Base-by-base conservation (phyloP, 2,888 invertebrate genomes). In the Sphaeridia pumilis region DNA sequence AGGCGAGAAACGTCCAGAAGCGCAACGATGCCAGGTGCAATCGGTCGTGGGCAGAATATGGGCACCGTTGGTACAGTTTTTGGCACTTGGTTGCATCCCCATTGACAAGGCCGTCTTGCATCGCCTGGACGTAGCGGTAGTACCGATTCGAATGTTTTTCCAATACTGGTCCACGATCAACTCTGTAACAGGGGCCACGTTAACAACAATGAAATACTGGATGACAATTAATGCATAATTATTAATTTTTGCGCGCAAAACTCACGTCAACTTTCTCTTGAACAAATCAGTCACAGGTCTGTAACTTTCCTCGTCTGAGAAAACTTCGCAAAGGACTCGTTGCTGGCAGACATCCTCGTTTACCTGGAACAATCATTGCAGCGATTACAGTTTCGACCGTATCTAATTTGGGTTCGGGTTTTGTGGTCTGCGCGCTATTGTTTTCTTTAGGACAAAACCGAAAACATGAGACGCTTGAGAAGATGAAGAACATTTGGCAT, bases 1-100 rank as follows among this genome's bases (percentile, higher is more conserved):
- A 61, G 10, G 65, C 61, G 36, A 67, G 61, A 53, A 64, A 66
- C 54, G 66, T 65, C 67, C 67, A 67, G 49, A 67, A 66, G 52
- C 65, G 64, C 10, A 67, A 59, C 20, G 66, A 66, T 21, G 66
- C 64, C 64, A 67, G 66, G 56, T 67, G 66, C 20, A 67, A 51
- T 45, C 66, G 54, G 26, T 66, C 64, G 35, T 62, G 44, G 4
- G 66, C 63, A 0, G 65, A 58, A 55, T 65, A 61, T 12, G 66
- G 66, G 35, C 67, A 67, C n/a, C 49, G 55, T 26, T 60, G 54
- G 58, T 58, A 67, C 21, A 58, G 49, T 27, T 57, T 58, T 4
- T 52, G 55, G 52, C 67, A 67, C 27, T 45, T 36, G 7, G 50
- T 55, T 10, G 54, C 51, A 24, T 59, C 62, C 36, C 64, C 61